These are phyloP conservation scores for Omphaloscelis lunosa DNA, from an alignment of 2,888 invertebrate species.

Conservation along the genomic window DNA sequence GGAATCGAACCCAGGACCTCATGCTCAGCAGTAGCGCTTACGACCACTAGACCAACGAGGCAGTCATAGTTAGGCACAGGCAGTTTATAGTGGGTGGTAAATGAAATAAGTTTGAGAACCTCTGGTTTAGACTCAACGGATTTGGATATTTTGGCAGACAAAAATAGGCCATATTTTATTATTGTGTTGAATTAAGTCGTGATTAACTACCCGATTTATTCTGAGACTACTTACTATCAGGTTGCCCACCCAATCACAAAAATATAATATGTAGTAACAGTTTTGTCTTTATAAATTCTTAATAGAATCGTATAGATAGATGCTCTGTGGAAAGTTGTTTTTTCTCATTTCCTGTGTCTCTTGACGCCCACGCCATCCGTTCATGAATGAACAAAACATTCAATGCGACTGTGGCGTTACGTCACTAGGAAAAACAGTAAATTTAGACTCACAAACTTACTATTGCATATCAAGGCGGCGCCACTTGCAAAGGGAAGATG, in stretches of 20 bases:
- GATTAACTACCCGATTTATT: too few relatives aligned
- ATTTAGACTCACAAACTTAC: neutral
- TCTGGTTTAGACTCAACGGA: too few relatives aligned
- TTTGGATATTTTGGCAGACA: too few relatives aligned
- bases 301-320: neutral
- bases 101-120: too few relatives aligned
- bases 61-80: too few relatives aligned
- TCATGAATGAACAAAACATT: conserved; percentile 33
- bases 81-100: too few relatives aligned
- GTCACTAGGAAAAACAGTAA: neutral
- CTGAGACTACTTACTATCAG: too few relatives aligned
- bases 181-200: too few relatives aligned
- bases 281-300: neutral
- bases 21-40: too few relatives aligned
- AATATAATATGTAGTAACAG: neutral
- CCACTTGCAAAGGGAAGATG: neutral
- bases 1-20: too few relatives aligned
- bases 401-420: neutral
- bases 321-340: neutral
- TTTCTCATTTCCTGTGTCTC: neutral
- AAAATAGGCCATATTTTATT: too few relatives aligned
- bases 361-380: conserved; percentile 24
- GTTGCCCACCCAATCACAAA: neutral
- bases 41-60: too few relatives aligned
- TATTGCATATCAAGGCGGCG: neutral